phyloP scores from a whole-genome alignment of 2,888 invertebrate species.

The Acanthosoma haemorrhoidale region DNA sequence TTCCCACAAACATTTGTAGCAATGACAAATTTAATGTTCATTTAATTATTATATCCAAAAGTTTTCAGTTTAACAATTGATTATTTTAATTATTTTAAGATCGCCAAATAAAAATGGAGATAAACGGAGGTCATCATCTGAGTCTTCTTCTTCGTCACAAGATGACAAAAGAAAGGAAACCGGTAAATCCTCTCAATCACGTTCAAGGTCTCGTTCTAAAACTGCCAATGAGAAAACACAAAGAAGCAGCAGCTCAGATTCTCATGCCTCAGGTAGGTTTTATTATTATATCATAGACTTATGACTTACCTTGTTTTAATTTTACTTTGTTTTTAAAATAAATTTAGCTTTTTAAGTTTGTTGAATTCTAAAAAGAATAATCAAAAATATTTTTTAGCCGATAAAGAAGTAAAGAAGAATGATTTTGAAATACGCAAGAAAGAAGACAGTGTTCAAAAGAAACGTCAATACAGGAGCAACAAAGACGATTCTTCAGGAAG shows the following conservation, averaged over 20 bases:
- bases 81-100: conserved; percentile 25
- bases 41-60: background rate
- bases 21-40: conserved; percentile 10
- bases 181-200: conserved; percentile 38
- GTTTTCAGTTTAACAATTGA: background rate
- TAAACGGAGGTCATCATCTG: conserved; percentile 39
- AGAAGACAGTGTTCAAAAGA: conserved; percentile 76
- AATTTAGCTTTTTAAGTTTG: no score
- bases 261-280: conserved; percentile 33
- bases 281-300: background rate
- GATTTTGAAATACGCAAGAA: conserved; percentile 70
- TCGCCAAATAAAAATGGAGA: conserved; percentile 37
- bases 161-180: conserved; percentile 37
- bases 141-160: conserved; percentile 38
- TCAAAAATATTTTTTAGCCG: conserved; percentile 30
- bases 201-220: conserved; percentile 45
- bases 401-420: conserved; percentile 46
- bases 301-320: background rate
- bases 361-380: no score
- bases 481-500: conserved; percentile 75
- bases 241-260: conserved; percentile 38
- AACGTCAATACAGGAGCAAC: conserved; percentile 76
- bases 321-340: no score
- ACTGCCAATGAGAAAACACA: conserved; percentile 28
- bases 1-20: conserved; percentile 41